Evolutionary conservation across 2,797 vertebrate species (phyloP), one percentile per base, ranked within the genome.

Genomic region (Champsocephalus esox): DNA sequence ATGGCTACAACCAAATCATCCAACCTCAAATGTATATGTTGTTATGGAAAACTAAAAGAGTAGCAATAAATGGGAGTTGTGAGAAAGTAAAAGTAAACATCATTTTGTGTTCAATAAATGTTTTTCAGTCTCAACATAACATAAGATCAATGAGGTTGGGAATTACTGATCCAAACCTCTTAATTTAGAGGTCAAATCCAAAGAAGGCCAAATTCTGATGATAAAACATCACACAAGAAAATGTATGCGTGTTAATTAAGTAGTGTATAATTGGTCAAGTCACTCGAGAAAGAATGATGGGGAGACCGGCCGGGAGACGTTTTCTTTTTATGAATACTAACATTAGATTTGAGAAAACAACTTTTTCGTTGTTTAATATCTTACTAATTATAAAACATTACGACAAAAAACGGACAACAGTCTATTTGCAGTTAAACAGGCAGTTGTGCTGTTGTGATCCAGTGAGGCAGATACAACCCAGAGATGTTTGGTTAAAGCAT

Each of bases 401-500:
- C 16, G 1, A 16, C 3, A 70, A 38, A 66, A 62, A 50, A 16
- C 45, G n/a, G 63, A 55, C n/a, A 38, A 28, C 28, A 28, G 41
- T 21, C 66, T 9, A 64, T 9, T 21, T 0, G 28, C 17, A 10
- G 21, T 6, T 34, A 68, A 57, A 70, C 46, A 46, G 55, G 24
- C 55, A 50, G 28, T 5, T 2, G 38, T 9, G 28, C 52, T 68
- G 48, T 73, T 9, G 44, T 58, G 62, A 79, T 71, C 57, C 46
- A 54, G 60, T 32, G 50, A 21, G 16, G 46, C 4, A 34, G 52
- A 70, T 67, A 51, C 61, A 68, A 77, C 43, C 34, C 48, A 60
- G 48, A 44, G 48, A 73, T 59, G 57, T 65, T 79, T 55, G 57
- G 70, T 75, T n/a, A 79, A 66, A 83, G 45, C 67, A 79, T 67